Evolutionary conservation across 64 coral and sea anemone species (phyloP).

Genomic region (Montipora cactus): DNA sequence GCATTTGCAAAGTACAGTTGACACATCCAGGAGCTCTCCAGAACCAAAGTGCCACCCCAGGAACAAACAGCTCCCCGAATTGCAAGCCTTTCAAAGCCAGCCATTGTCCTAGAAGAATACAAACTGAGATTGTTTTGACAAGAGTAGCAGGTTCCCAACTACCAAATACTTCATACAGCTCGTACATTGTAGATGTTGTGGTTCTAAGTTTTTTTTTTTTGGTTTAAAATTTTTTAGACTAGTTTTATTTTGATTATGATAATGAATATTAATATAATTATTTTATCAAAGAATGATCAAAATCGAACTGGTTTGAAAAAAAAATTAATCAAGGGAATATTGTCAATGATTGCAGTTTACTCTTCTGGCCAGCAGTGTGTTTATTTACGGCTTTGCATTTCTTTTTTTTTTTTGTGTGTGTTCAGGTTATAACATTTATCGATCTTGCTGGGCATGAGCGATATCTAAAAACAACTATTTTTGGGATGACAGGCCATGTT

Average conservation of each 20-base stretch:
- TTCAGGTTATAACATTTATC: constrained; percentile 99
- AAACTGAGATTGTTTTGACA: background rate
- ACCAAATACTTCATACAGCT: constrained; percentile 25
- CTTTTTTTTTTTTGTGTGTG: background rate
- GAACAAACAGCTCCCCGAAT: background rate
- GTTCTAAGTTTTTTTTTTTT: too few relatives aligned
- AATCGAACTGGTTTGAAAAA: too few relatives aligned
- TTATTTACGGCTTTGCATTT: background rate
- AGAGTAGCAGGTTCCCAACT: background rate
- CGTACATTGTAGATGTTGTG: background rate
- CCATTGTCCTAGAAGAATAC: constrained; percentile 1
- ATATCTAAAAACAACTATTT: constrained; percentile 98
- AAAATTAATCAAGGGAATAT: too few relatives aligned
- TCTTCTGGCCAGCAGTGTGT: background rate
- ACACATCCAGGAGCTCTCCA: constrained; percentile 52
- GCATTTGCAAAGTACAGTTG: constrained; percentile 37
- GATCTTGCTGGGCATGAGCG: constrained; percentile 97
- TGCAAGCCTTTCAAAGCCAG: background rate
- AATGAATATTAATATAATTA: too few relatives aligned
- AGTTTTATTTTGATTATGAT: too few relatives aligned
- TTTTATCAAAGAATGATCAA: too few relatives aligned
- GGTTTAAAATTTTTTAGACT: too few relatives aligned
- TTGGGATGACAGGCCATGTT: constrained; percentile 99
- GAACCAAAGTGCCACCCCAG: background rate
- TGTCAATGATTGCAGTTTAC: background rate